Conservation (phyloP, 2,113 vertebrate species). For the Ovis canadensis region DNA sequence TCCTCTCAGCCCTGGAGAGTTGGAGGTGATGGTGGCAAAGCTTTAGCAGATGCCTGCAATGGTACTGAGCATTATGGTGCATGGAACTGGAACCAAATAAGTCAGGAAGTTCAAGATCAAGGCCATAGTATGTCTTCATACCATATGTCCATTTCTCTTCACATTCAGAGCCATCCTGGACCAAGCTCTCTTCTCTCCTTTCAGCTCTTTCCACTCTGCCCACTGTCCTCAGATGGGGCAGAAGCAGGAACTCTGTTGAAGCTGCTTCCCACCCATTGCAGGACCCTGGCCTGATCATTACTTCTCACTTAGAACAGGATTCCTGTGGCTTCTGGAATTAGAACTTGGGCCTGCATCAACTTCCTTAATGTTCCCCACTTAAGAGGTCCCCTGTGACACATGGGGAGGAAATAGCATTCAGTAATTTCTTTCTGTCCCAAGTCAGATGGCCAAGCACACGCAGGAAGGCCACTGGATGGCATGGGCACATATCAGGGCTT, state of each 20-base stretch:
- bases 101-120: not conserved
- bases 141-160: not conserved
- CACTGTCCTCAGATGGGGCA: rapidly evolving
- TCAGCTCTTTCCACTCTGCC: not conserved
- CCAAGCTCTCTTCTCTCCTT: not conserved
- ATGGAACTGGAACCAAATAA: not conserved
- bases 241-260: not conserved
- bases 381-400: not conserved
- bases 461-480: not conserved
- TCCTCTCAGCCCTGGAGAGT: not conserved
- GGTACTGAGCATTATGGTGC: not conserved
- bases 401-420: not conserved
- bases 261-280: not conserved
- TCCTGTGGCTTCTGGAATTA: not conserved
- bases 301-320: not conserved
- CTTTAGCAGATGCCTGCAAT: not conserved
- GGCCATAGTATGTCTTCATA: not conserved
- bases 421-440: not conserved
- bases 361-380: not conserved
- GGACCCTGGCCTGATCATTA: not conserved
- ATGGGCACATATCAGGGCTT: not conserved
- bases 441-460: not conserved
- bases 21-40: not conserved
- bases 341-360: not conserved
- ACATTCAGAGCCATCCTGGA: not conserved